Conservation (phyloP, 35 echinoderm and acorn worm genomes). For the Diadema setosum region DNA sequence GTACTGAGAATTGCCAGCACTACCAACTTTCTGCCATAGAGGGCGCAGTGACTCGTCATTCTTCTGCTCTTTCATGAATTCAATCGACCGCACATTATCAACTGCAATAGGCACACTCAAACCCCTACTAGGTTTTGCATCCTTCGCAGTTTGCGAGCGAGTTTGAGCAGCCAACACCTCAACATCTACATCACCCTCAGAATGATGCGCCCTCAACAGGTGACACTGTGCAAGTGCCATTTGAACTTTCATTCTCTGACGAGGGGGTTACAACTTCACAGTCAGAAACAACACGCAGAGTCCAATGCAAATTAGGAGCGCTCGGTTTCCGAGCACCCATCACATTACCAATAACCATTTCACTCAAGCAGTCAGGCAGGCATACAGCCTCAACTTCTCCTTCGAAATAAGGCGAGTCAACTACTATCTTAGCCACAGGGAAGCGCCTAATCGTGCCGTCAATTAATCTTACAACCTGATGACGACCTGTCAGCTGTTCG, state of each 20-base stretch:
- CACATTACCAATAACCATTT: too few relatives aligned
- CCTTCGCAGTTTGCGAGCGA: neutral
- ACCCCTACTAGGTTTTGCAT: neutral
- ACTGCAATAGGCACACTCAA: neutral
- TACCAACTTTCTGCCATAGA: neutral
- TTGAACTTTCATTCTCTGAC: too few relatives aligned
- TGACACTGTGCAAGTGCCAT: too few relatives aligned
- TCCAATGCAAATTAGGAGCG: conserved; percentile 6
- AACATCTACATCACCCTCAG: neutral
- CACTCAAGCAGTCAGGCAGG: neutral
- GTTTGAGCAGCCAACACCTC: neutral
- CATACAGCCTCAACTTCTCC: conserved; percentile 43
- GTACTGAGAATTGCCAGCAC: neutral
- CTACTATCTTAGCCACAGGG: neutral
- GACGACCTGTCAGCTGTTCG: conserved; percentile 30
- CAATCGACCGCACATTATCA: neutral
- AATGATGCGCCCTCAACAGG: too few relatives aligned
- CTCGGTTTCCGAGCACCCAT: neutral
- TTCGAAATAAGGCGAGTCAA: too few relatives aligned
- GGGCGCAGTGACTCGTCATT: neutral
- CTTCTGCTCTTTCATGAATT: neutral
- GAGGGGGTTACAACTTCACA: neutral
- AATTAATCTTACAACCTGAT: neutral
- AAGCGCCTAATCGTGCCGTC: conserved; percentile 26
- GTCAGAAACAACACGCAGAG: neutral